These are phyloP conservation scores for Oscheius sp. DNA, from an alignment of 2,888 invertebrate species.

Conservation along the genomic window DNA sequence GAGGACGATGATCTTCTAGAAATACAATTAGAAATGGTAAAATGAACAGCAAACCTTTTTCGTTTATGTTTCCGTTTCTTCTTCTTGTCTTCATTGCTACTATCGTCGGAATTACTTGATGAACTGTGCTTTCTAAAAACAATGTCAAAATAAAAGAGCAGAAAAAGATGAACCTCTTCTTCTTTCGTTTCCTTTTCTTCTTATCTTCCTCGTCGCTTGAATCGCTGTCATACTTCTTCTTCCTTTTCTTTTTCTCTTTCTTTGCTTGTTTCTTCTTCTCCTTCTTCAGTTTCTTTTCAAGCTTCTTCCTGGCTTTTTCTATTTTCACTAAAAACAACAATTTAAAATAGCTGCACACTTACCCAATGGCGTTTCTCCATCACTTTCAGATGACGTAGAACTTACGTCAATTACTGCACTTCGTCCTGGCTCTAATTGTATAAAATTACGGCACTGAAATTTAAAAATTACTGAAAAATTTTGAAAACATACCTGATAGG, in stretches of 20 bases:
- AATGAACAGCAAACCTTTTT: too few species aligned
- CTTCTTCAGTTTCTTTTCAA: constrained; percentile 42
- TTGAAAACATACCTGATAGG: constrained; percentile 73
- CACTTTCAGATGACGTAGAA: constrained; percentile 75
- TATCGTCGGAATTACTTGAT: too few species aligned
- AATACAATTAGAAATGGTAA: too few species aligned
- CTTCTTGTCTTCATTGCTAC: too few species aligned
- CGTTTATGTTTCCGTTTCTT: too few species aligned
- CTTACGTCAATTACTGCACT: constrained; percentile 74
- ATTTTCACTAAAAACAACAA: constrained; percentile 36
- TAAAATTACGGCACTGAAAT: constrained; percentile 75
- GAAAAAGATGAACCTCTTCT: too few species aligned
- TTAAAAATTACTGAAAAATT: neutral
- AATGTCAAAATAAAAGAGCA: too few species aligned
- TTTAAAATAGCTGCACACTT: too few species aligned
- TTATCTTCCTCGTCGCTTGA: neutral
- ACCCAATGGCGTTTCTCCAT: constrained; percentile 70
- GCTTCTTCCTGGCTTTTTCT: constrained; percentile 41
- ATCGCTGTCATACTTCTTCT: neutral
- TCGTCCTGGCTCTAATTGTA: constrained; percentile 74
- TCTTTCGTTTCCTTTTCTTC: neutral
- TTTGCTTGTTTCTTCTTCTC: constrained; percentile 39
- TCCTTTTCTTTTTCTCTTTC: constrained; percentile 41
- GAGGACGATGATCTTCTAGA: too few species aligned
- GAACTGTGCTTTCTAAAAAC: too few species aligned